Evolutionary conservation across 2,797 vertebrate species (phyloP).

Genomic region (Siniperca undulata): DNA sequence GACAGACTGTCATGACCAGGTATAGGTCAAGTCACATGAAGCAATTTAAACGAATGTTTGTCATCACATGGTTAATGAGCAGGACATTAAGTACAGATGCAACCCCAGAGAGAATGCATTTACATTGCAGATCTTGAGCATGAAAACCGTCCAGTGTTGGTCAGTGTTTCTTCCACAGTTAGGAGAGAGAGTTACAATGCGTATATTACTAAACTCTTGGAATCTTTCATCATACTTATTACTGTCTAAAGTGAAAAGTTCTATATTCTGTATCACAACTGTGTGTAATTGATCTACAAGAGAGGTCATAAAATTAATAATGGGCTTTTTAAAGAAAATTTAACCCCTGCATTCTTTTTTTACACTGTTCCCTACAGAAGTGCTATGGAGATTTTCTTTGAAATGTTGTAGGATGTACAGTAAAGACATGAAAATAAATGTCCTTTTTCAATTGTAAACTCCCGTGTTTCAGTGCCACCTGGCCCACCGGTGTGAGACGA

Average conservation of each 20-base stretch:
- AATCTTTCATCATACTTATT: neutral
- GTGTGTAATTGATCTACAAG: neutral
- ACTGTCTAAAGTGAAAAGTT: neutral
- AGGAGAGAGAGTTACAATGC: neutral
- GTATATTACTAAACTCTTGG: neutral
- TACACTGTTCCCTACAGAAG: neutral
- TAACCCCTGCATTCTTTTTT: neutral
- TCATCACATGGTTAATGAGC: neutral
- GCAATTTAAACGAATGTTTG: neutral
- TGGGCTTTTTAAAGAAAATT: neutral
- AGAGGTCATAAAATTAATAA: neutral
- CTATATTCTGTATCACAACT: neutral
- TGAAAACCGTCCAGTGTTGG: neutral
- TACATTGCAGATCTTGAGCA: neutral
- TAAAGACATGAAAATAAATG: neutral
- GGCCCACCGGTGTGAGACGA: constrained; percentile 93
- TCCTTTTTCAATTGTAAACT: neutral
- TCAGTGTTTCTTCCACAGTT: neutral
- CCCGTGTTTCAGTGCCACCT: constrained; percentile 90
- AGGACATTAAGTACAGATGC: neutral
- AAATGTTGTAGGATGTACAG: neutral
- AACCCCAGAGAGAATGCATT: neutral
- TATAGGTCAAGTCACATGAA: constrained; percentile 54
- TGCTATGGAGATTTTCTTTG: neutral
- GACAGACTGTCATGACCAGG: constrained; percentile 98